Evolutionary conservation across 35 echinoderm and acorn worm genomes (phyloP).

Genomic region (Hemicentrotus pulcherrimus): DNA sequence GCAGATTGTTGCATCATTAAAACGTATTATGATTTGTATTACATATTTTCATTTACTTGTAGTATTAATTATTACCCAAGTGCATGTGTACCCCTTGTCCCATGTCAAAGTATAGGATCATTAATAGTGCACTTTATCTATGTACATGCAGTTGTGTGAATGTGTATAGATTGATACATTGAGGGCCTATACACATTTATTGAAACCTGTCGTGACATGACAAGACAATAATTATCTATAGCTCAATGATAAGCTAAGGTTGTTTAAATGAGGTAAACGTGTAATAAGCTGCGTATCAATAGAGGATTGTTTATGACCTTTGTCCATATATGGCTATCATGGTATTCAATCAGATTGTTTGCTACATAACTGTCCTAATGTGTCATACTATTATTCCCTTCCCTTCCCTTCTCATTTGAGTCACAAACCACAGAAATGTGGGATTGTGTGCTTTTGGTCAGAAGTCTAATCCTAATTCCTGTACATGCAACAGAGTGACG

Average conservation of each 20-base stretch:
- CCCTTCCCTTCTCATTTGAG: background rate
- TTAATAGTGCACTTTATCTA: background rate
- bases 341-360: conserved; percentile 12
- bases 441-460: background rate
- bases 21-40: no score
- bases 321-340: background rate
- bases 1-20: no score
- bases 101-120: background rate
- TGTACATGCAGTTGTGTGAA: background rate
- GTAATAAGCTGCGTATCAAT: background rate
- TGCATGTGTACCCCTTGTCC: no score
- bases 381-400: background rate
- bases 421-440: background rate
- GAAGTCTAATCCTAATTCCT: background rate
- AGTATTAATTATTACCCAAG: no score
- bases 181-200: background rate
- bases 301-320: background rate
- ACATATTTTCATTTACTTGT: no score
- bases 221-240: background rate
- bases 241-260: background rate
- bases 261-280: background rate
- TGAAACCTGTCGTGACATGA: background rate
- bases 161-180: no score
- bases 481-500: background rate
- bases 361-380: background rate